Evolutionary conservation across 2,888 invertebrate genomes (phyloP).

Genomic region (Ornithoptera alexandrae): DNA sequence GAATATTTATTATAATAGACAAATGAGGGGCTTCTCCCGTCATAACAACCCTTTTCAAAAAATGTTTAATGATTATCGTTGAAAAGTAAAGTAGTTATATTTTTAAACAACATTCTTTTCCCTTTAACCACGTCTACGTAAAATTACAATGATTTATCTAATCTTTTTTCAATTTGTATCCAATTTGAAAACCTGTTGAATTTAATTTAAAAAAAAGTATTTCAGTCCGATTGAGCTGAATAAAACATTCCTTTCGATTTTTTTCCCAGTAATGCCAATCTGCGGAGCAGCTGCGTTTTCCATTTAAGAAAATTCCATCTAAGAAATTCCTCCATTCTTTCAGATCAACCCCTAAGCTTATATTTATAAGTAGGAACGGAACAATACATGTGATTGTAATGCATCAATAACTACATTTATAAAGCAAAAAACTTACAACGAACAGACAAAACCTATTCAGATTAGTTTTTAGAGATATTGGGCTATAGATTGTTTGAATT

Average conservation of each 20-base stretch:
- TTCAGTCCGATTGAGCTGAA: slow-evolving; percentile 18
- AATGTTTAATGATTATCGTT: slow-evolving; percentile 8
- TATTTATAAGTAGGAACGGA: background rate
- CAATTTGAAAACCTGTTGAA: slow-evolving; percentile 8
- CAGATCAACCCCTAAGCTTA: background rate
- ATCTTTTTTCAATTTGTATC: slow-evolving; percentile 12
- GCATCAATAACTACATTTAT: background rate
- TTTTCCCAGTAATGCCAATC: slow-evolving; percentile 29
- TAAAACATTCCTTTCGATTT: slow-evolving; percentile 17
- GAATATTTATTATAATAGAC: slow-evolving; percentile 45
- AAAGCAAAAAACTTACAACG: background rate
- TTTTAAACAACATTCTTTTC: background rate
- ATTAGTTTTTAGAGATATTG: too few relatives aligned
- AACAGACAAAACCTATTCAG: too few relatives aligned
- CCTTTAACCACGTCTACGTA: background rate
- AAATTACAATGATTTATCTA: background rate
- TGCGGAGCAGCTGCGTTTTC: slow-evolving; percentile 23
- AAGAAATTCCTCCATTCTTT: slow-evolving; percentile 15
- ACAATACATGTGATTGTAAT: background rate
- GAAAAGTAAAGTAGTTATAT: background rate
- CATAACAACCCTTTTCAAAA: slow-evolving; percentile 12
- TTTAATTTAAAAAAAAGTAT: slow-evolving; percentile 24
- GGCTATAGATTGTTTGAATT: too few relatives aligned
- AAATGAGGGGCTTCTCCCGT: slow-evolving; percentile 30
- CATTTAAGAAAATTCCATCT: slow-evolving; percentile 26